phyloP scores from a whole-genome alignment of 2,888 invertebrate genomes.

The Ischnura elegans region DNA sequence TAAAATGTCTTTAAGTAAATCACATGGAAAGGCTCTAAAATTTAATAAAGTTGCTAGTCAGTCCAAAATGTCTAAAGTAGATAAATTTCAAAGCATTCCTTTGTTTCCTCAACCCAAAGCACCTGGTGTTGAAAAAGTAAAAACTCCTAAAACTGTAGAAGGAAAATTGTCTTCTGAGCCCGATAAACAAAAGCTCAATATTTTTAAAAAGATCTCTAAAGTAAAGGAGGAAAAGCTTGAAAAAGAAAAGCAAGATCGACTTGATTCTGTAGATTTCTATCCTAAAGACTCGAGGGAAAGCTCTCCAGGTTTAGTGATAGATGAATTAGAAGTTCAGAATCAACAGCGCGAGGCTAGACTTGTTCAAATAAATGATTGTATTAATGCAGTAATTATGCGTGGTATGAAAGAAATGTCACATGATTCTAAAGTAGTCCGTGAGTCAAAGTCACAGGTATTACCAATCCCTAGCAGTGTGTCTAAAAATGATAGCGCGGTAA shows the following conservation, averaged over 20 bases:
- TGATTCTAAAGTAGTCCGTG: slow-evolving; percentile 75
- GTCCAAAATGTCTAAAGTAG: slow-evolving; percentile 63
- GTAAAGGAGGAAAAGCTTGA: slow-evolving; percentile 85
- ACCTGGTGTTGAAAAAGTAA: slow-evolving; percentile 66
- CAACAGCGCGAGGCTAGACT: slow-evolving; percentile 71
- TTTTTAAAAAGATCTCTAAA: slow-evolving; percentile 91
- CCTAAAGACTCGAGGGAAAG: slow-evolving; percentile 70
- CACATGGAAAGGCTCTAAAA: slow-evolving; percentile 44
- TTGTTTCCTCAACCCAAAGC: slow-evolving; percentile 39
- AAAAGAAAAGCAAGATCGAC: slow-evolving; percentile 76
- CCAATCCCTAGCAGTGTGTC: slow-evolving; percentile 72
- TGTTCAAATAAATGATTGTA: slow-evolving; percentile 73
- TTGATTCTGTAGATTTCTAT: slow-evolving; percentile 34
- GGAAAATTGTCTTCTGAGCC: slow-evolving; percentile 87
- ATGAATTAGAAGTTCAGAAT: slow-evolving; percentile 70
- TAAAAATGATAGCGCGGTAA: slow-evolving; percentile 31
- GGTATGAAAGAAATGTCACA: slow-evolving; percentile 76
- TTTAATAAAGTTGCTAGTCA: slow-evolving; percentile 61
- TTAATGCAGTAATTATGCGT: slow-evolving; percentile 73
- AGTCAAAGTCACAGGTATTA: slow-evolving; percentile 77
- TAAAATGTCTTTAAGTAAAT: slow-evolving; percentile 67
- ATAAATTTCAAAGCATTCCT: slow-evolving; percentile 52
- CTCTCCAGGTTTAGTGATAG: slow-evolving; percentile 71
- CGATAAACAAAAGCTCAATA: slow-evolving; percentile 91
- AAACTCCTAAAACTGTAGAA: slow-evolving; percentile 70